Evolutionary conservation across 2,113 vertebrate genomes (phyloP).

Genomic region (Microcebus ravelobensis): DNA sequence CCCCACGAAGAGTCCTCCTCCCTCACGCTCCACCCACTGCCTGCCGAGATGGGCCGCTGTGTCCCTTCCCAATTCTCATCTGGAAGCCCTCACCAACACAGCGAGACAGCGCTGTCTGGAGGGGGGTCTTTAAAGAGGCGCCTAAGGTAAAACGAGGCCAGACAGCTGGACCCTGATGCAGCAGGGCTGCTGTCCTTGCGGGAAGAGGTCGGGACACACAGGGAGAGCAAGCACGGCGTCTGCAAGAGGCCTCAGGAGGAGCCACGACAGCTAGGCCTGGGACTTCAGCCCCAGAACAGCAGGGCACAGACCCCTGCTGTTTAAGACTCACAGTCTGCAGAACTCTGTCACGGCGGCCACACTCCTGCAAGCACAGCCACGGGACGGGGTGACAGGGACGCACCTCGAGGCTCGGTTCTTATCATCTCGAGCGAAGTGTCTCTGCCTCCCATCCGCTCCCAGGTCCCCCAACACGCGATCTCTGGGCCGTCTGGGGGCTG

Average conservation of each 20-base stretch:
- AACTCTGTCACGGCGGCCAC: neutral
- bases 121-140: neutral
- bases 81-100: no score
- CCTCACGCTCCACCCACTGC: no score
- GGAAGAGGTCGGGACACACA: neutral
- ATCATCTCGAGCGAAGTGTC: no score
- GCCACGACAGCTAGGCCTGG: neutral
- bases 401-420: no score
- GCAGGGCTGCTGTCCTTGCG: neutral
- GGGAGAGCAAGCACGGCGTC: no score
- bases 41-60: accelerated
- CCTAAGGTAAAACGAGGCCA: neutral
- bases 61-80: neutral
- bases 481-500: neutral
- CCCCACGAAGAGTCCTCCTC: no score
- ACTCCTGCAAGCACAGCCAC: no score
- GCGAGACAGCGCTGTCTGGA: neutral
- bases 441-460: neutral
- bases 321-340: neutral
- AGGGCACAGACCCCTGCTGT: neutral
- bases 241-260: neutral
- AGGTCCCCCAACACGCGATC: neutral
- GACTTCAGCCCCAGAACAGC: neutral
- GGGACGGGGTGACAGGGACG: no score
- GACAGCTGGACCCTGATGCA: no score